A percentile compares a stretch with the other conserved stretches of the same genome.
phyloP scores from a whole-genome alignment of 2,113 vertebrate genomes.

The Pachyramphus minor region DNA sequence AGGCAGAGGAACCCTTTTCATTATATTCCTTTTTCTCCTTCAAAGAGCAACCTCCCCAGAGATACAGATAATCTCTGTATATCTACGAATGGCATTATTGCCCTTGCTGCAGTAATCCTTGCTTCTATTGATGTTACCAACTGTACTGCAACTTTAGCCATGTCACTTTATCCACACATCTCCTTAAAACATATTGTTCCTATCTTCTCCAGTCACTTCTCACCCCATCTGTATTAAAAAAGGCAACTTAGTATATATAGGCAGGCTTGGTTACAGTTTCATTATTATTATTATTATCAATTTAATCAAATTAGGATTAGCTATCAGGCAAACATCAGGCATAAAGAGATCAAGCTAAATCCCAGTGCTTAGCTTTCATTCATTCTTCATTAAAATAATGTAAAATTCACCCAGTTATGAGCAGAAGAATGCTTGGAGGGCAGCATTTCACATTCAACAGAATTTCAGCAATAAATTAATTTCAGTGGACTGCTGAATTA shows the following conservation, averaged over 20 bases:
- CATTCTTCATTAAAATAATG: constrained; percentile 4
- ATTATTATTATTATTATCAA: not conserved
- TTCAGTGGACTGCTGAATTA: not conserved
- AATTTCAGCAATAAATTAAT: not conserved
- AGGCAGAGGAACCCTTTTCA: not conserved
- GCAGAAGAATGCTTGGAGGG: not conserved
- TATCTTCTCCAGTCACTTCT: not conserved
- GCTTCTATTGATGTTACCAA: constrained; percentile 18
- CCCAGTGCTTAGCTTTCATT: not conserved
- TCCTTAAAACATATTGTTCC: not conserved
- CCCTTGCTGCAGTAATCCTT: not conserved
- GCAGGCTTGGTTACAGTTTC: not conserved
- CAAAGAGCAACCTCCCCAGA: constrained; percentile 9
- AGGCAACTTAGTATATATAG: not conserved
- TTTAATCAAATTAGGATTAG: constrained; percentile 61
- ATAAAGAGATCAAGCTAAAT: constrained; percentile 14
- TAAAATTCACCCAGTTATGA: not conserved
- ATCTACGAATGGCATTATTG: not conserved
- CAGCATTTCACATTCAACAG: not conserved
- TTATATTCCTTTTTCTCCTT: not conserved
- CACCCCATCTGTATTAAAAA: not conserved
- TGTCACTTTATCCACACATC: not conserved
- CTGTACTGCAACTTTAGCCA: not conserved
- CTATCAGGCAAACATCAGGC: not conserved
- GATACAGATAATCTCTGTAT: not conserved